These are phyloP conservation scores for Crocuta crocuta DNA, from an alignment of 2,113 vertebrate species.

Conservation along the genomic window DNA sequence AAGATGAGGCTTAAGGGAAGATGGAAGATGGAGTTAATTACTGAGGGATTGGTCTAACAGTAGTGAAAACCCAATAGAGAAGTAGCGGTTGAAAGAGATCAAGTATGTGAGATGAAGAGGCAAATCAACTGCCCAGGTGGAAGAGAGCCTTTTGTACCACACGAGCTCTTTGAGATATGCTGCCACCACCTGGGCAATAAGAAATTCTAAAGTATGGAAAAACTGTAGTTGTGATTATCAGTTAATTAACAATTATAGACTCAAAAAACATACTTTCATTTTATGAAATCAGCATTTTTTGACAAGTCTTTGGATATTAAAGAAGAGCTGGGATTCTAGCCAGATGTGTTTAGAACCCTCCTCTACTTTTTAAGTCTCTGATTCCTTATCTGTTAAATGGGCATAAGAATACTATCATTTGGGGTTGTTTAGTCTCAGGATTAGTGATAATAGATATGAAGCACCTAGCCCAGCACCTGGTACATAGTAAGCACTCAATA, in stretches of 20 bases:
- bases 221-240: background rate
- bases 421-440: background rate
- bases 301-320: background rate
- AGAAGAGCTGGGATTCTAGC: slow-evolving; percentile 11
- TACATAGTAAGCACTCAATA: background rate
- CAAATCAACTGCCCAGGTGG: background rate
- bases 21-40: background rate
- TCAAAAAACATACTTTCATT: slow-evolving; percentile 9
- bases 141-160: background rate
- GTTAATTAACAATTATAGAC: slow-evolving; percentile 10
- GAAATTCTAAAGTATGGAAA: slow-evolving; percentile 18
- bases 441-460: background rate
- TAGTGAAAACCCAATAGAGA: background rate
- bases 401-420: background rate
- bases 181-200: slow-evolving; percentile 70
- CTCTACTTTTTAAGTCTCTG: slow-evolving; percentile 11
- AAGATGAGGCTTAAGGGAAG: background rate
- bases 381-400: slow-evolving; percentile 41
- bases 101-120: background rate
- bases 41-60: background rate
- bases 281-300: slow-evolving; percentile 42
- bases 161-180: slow-evolving; percentile 60
- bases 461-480: background rate
- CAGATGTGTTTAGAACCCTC: slow-evolving; percentile 22
- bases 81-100: background rate